phyloP scores from a whole-genome alignment of 2,113 vertebrate genomes.

The Oncorhynchus tshawytscha region DNA sequence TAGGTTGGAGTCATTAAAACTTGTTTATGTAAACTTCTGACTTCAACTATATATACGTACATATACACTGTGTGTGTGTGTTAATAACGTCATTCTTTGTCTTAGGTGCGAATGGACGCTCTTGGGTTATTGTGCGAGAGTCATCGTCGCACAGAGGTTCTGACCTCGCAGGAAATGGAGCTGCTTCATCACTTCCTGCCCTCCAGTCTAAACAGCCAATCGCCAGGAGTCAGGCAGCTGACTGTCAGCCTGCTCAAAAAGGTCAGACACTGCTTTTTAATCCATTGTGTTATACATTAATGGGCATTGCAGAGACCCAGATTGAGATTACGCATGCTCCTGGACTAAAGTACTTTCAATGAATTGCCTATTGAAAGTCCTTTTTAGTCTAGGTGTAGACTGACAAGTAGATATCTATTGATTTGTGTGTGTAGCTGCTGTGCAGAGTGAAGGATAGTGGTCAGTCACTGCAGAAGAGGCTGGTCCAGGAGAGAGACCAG shows the following conservation, averaged over 20 bases:
- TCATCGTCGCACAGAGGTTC: conserved; percentile 86
- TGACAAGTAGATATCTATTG: no score
- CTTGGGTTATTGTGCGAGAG: conserved; percentile 92
- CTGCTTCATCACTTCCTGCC: conserved; percentile 83
- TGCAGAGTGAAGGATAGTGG: conserved; percentile 87
- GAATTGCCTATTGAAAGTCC: no score
- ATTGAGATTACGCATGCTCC: no score
- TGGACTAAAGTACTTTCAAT: no score
- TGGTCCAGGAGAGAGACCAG: conserved; percentile 66
- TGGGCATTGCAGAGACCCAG: no score
- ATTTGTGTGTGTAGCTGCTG: conserved; percentile 75
- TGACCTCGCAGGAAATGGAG: conserved; percentile 83
- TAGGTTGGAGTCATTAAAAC: no score
- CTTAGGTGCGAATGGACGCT: conserved; percentile 89
- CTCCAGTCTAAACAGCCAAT: conserved; percentile 88
- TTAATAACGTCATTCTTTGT: not conserved
- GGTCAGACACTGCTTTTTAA: conserved; percentile 63
- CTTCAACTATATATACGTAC: not conserved
- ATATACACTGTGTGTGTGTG: no score
- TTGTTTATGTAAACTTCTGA: no score
- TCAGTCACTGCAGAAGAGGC: conserved; percentile 81
- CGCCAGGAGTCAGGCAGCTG: conserved; percentile 86
- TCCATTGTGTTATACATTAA: no score
- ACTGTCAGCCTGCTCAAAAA: conserved; percentile 87
- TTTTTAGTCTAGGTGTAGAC: no score